Base-by-base conservation (phyloP, 2,797 vertebrate species). In the Apogon hyalosoma region DNA sequence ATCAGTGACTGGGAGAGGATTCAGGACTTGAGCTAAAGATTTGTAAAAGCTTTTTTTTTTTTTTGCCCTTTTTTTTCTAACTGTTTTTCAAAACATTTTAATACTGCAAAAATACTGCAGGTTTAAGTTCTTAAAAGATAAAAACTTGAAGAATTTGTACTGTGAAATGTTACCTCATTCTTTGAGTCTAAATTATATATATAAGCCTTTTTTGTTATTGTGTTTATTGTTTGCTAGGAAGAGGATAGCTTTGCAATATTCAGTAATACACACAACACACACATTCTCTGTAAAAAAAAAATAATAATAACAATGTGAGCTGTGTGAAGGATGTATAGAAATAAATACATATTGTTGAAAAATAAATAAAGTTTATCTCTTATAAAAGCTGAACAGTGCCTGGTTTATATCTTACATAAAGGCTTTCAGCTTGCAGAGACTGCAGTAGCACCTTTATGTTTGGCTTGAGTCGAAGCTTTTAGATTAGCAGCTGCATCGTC, bases 131-230 rank as follows among this genome's bases (percentile, higher is more conserved):
- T 90, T 90, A 87, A 82, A 58, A 73, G 70, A 83, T 62, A 49
- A 95, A 96, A 87, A 96, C 96, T 97, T 98, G 96, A 98, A 98
- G 94, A 92, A 94, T 96, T 95, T 95, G 92, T 97, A 98, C 97
- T 98, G 97, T 99, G 97, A 99, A 98, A 94, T 96, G 95, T 97
- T 97, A 98, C 96, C 96, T 97, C 96, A 94, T 95, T 96, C 94
- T 95, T 90, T 93, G 91, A 93, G 87, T 95, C 95, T 91, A 96
- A 96, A 96, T 83, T 93, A 83, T 80, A 63, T 80, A 63, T 64
- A 52, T 46, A 53, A 93, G 92, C 92, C 91, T 95, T 95, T 80
- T 93, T 89, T 92, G 80, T 87, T 89, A 77, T 81, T 87, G 81
- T 87, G 78, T 69, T 87, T 78, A 47, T 85, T 78, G 38, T 85